Evolutionary conservation across 1,140 invertebrate species (phyloP).

Genomic region (Ceratitis capitata): DNA sequence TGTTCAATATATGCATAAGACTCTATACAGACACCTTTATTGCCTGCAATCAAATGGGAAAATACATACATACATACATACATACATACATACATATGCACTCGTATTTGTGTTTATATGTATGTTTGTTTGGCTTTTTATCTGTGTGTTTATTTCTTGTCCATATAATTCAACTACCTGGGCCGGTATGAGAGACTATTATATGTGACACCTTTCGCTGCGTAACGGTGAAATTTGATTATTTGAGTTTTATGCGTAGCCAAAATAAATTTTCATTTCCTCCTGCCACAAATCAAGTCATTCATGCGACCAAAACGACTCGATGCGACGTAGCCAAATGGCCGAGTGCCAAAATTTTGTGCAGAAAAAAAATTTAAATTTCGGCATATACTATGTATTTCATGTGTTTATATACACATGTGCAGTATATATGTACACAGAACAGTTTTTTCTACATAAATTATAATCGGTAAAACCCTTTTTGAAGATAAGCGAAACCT

Average conservation of each 20-base stretch:
- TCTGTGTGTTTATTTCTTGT: background rate
- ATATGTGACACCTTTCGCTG: background rate
- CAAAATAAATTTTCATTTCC: slow-evolving; percentile 37
- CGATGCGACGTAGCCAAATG: background rate
- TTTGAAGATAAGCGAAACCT: background rate
- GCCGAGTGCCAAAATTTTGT: background rate
- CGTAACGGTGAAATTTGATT: slow-evolving; percentile 10
- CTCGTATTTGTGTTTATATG: background rate
- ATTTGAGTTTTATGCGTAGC: slow-evolving; percentile 2
- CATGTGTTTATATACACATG: background rate
- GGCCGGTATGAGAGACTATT: background rate
- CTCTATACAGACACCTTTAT: background rate
- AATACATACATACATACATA: background rate
- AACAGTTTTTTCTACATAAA: background rate
- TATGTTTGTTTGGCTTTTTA: background rate
- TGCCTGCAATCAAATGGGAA: background rate
- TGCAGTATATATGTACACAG: background rate
- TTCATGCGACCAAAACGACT: slow-evolving; percentile 24
- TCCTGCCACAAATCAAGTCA: slow-evolving; percentile 37
- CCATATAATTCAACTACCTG: background rate
- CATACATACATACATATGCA: background rate
- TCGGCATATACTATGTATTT: background rate
- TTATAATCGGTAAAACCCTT: background rate
- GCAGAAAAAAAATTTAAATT: background rate
- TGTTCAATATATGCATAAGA: slow-evolving; percentile 2